A percentile compares a stretch with the other conserved stretches of the same genome.
phyloP scores from a whole-genome alignment of 2,888 invertebrate genomes.

The Tanaodytes sp. region DNA sequence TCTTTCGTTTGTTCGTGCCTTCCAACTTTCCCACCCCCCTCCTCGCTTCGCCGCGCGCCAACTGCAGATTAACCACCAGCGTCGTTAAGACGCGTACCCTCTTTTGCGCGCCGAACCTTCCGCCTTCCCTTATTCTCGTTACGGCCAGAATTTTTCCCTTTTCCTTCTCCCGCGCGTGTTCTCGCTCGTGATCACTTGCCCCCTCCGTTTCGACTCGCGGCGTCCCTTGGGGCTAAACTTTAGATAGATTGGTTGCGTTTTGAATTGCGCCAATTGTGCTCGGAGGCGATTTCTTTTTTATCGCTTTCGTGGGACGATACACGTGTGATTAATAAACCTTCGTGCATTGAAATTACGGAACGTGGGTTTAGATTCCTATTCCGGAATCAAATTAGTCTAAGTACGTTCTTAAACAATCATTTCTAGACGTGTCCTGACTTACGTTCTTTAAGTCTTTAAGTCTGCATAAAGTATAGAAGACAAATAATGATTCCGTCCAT shows the following conservation, averaged over 20 bases:
- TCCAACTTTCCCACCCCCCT: constrained; percentile 25
- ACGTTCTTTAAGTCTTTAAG: too few species aligned
- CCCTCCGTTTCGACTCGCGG: neutral
- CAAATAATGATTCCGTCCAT: too few species aligned
- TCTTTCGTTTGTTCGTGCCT: constrained; percentile 30
- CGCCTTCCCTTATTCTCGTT: constrained; percentile 20
- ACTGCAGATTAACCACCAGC: constrained; percentile 33
- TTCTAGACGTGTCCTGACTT: too few species aligned
- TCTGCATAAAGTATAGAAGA: too few species aligned
- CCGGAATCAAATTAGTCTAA: too few species aligned
- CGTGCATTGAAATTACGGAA: constrained; percentile 25
- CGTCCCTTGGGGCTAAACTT: constrained; percentile 28
- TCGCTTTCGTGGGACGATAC: neutral
- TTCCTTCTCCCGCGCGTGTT: constrained; percentile 9
- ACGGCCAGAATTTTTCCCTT: neutral
- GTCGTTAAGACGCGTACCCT: constrained; percentile 41
- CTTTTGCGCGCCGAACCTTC: constrained; percentile 34
- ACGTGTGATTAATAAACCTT: constrained; percentile 2
- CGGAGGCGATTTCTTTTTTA: neutral
- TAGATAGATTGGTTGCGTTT: constrained; percentile 12
- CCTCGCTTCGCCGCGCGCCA: constrained; percentile 16
- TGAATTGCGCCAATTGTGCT: constrained; percentile 22
- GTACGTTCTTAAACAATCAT: too few species aligned
- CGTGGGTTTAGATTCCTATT: too few species aligned
- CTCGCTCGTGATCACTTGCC: constrained; percentile 15